Evolutionary conservation across 2,888 invertebrate species (phyloP), one percentile per base, ranked within the genome.

Genomic region (Coremacera marginata): DNA sequence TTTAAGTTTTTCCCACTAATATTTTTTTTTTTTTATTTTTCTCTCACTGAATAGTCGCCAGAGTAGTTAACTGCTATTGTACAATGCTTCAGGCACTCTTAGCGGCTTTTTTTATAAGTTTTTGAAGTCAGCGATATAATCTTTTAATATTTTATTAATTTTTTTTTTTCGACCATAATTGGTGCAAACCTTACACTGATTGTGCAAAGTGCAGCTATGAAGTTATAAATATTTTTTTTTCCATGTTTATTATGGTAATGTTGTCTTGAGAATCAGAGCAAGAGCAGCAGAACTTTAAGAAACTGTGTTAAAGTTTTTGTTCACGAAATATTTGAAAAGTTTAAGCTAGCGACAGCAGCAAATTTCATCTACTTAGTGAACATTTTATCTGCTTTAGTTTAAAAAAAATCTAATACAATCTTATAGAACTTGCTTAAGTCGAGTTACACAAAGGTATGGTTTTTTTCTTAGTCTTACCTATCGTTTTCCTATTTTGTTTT

Each of bases 101-200:
- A 34, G 63, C 31, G 31, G 31, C 19, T 65, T 65, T 65, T 65
- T 65, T 3, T 65, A 31, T 65, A 9, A 19, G 9, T 34, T 37
- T 16, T 19, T 3, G 31, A 3, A 9, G 37, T 31, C 16, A 63
- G 11, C 8, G 63, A 16, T 65, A 37, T 65, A 31, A 65, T 65
- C 31, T 14, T 65, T 27, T 65, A n/a, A 37, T 65, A 65, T n/a
- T 34, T 19, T 34, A 34, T 34, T 19, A 27, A 34, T 5, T 31
- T 31, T n/a, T 31, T 37, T 37, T 37, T 34, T 34, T 3, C 11
- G 5, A 37, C 31, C 37, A 34, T 2, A 65, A 37, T 37, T 65
- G n/a, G 16, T 2, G 63, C 37, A 65, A 65, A 65, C 31, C 37
- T 37, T 65, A 5, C 31, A 65, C n/a, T 65, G 63, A 31, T 65